Evolutionary conservation across 2,888 invertebrate species (phyloP).

Genomic region (Pristionchus fissidentatus): DNA sequence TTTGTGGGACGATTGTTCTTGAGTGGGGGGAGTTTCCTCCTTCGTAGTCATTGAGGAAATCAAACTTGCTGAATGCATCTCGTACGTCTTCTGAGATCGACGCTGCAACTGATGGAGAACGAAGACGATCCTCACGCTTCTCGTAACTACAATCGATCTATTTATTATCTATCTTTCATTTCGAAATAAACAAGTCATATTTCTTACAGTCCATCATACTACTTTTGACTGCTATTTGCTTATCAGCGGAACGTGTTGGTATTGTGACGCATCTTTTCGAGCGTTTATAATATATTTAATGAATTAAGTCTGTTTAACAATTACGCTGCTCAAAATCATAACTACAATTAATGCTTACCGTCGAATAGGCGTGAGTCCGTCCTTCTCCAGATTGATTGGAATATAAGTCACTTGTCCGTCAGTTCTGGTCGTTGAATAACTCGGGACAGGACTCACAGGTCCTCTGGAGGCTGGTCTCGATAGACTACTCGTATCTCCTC

Average conservation of each 20-base stretch:
- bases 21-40: constrained; percentile 50
- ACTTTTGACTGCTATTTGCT: too few relatives aligned
- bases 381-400: constrained; percentile 63
- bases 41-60: constrained; percentile 73
- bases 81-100: constrained; percentile 65
- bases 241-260: too few relatives aligned
- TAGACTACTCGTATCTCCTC: background rate
- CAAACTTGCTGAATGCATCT: constrained; percentile 69
- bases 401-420: constrained; percentile 69
- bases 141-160: background rate
- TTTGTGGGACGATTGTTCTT: constrained; percentile 1
- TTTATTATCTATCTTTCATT: too few relatives aligned
- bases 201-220: background rate
- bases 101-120: constrained; percentile 30
- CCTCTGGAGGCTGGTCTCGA: constrained; percentile 7
- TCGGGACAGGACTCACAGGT: constrained; percentile 7
- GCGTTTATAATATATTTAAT: background rate
- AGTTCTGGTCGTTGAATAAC: background rate
- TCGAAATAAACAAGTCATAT: background rate
- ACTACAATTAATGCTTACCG: background rate
- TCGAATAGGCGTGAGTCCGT: constrained; percentile 17
- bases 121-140: constrained; percentile 35
- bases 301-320: background rate
- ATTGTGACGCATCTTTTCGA: too few relatives aligned
- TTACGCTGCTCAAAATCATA: background rate